Conservation (phyloP, 2,888 invertebrate genomes). For the Monochamus alternatus region DNA sequence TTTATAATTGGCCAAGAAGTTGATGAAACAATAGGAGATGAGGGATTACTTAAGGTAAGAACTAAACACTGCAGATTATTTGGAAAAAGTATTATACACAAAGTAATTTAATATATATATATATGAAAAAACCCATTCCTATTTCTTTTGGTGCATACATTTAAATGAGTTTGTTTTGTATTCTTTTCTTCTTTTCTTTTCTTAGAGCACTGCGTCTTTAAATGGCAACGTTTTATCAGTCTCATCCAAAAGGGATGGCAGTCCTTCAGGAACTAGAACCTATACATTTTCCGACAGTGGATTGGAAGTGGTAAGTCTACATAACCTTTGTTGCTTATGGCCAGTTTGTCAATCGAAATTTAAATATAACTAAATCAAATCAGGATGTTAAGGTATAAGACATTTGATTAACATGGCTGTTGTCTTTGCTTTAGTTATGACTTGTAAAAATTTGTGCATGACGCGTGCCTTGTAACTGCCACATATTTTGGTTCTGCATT, state of each 20-base stretch:
- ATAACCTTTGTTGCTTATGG: background rate
- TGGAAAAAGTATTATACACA: too few species aligned
- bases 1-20: background rate
- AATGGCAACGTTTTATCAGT: constrained; percentile 12
- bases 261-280: background rate
- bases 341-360: too few species aligned
- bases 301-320: constrained; percentile 1
- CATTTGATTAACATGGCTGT: too few species aligned
- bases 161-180: background rate
- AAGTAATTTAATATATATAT: background rate
- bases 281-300: constrained; percentile 19
- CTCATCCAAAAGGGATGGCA: background rate
- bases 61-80: background rate
- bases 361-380: too few species aligned
- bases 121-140: too few species aligned
- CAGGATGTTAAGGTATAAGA: too few species aligned
- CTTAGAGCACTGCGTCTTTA: constrained; percentile 10
- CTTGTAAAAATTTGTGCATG: too few species aligned
- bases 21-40: background rate
- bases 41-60: background rate
- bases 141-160: background rate
- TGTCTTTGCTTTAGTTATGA: too few species aligned
- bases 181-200: background rate
- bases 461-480: too few species aligned
- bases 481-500: too few species aligned